These are phyloP conservation scores for Beris morrisii DNA, from an alignment of 2,888 invertebrate species.

Conservation along the genomic window DNA sequence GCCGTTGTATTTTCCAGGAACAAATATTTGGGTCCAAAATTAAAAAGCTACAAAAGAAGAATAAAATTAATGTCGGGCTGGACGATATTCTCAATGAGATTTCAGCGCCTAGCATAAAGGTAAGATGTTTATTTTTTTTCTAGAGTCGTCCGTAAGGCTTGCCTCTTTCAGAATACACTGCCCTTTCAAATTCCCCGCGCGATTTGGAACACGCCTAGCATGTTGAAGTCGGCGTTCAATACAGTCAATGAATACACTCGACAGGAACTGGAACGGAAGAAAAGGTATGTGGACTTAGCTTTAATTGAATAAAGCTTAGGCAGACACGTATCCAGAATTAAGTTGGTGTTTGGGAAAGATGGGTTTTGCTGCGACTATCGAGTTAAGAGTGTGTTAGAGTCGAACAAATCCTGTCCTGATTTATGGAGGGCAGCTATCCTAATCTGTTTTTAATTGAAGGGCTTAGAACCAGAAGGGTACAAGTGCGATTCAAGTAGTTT, in stretches of 20 bases:
- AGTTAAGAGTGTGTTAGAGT: too few relatives aligned
- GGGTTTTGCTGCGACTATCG: too few relatives aligned
- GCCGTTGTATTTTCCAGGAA: constrained; percentile 58
- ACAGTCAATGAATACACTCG: constrained; percentile 60
- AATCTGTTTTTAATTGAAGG: too few relatives aligned
- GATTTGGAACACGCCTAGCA: constrained; percentile 66
- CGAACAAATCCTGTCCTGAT: not conserved
- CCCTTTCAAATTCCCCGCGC: constrained; percentile 80
- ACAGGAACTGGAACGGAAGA: constrained; percentile 64
- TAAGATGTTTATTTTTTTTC: constrained; percentile 30
- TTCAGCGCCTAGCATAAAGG: constrained; percentile 67
- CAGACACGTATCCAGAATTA: too few relatives aligned
- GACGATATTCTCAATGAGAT: constrained; percentile 68
- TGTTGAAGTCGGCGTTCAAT: constrained; percentile 54
- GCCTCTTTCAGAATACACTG: constrained; percentile 65
- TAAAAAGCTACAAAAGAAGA: constrained; percentile 69
- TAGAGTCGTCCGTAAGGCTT: not conserved
- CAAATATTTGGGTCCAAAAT: constrained; percentile 69
- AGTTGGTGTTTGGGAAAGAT: too few relatives aligned
- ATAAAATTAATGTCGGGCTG: constrained; percentile 62
- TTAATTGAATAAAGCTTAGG: too few relatives aligned
- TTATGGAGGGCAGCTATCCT: too few relatives aligned
- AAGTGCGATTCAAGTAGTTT: too few relatives aligned
- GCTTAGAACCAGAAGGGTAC: too few relatives aligned
- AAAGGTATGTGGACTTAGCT: constrained; percentile 57